Conservation (phyloP, 2,113 vertebrate species). For the Ctenomys sociabilis region DNA sequence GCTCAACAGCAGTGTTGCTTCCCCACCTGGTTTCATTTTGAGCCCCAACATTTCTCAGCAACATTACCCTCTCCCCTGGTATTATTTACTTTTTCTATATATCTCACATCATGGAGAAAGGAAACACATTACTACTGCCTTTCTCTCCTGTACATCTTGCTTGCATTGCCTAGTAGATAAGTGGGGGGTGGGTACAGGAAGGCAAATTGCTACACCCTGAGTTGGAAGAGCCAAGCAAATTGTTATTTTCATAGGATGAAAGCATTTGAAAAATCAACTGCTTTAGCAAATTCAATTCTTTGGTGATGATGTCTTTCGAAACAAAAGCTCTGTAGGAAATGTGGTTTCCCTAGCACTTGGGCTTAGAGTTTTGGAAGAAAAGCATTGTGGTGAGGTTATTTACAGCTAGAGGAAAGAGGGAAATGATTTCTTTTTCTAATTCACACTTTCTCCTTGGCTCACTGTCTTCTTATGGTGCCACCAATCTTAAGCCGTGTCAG, state of each 20-base stretch:
- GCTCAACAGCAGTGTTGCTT: background rate
- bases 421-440: constrained; percentile 78
- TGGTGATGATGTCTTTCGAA: background rate
- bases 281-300: background rate
- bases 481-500: constrained; percentile 73
- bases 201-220: background rate
- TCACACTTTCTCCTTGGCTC: constrained; percentile 77
- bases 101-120: background rate
- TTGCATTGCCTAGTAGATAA: background rate
- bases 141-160: background rate
- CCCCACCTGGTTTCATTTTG: background rate
- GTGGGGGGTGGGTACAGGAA: background rate
- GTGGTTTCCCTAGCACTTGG: background rate
- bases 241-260: background rate
- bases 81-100: background rate
- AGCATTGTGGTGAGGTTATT: constrained; percentile 65
- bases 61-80: background rate
- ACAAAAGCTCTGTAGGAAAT: constrained; percentile 45
- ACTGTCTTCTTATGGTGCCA: constrained; percentile 71
- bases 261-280: background rate
- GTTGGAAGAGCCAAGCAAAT: background rate
- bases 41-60: background rate
- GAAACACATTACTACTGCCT: background rate
- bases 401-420: constrained; percentile 72
- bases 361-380: constrained; percentile 50